Percentiles rank a stretch among this genome's conserved stretches.
Evolutionary conservation across 2,797 vertebrate genomes (phyloP).

Genomic region (Acanthornis magna): DNA sequence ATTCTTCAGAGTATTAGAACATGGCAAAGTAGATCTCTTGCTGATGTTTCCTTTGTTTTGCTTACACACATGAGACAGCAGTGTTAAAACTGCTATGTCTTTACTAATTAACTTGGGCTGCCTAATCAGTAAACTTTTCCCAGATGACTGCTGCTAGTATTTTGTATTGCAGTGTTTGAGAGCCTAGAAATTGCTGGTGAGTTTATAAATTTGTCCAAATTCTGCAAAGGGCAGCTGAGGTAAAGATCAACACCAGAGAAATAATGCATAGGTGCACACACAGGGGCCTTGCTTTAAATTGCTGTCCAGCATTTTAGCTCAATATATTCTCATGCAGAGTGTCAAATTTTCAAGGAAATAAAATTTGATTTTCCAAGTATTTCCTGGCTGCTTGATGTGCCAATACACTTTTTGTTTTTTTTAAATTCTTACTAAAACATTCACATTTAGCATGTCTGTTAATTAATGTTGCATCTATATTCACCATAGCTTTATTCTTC

Average conservation of each 20-base stretch:
- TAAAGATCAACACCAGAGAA: background rate
- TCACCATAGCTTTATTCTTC: conserved; percentile 37
- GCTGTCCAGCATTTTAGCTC: background rate
- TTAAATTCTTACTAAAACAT: background rate
- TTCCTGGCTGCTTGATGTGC: background rate
- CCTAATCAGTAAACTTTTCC: background rate
- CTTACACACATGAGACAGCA: background rate
- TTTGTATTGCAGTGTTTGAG: background rate
- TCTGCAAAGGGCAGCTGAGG: background rate
- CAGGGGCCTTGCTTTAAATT: background rate
- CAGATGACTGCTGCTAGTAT: background rate
- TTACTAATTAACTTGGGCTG: background rate
- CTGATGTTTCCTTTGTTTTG: background rate
- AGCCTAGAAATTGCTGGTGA: background rate
- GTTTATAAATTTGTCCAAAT: background rate
- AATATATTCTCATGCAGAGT: background rate
- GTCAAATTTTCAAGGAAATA: background rate
- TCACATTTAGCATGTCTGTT: conserved; percentile 19
- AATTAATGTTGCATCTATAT: conserved; percentile 56
- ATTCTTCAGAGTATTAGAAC: background rate
- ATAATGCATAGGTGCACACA: background rate
- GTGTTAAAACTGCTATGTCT: background rate
- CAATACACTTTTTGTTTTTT: background rate
- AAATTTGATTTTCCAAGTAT: background rate
- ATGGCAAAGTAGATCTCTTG: background rate